These are phyloP conservation scores for Labeo calbasu DNA, from an alignment of 2,797 vertebrate species.

Conservation along the genomic window DNA sequence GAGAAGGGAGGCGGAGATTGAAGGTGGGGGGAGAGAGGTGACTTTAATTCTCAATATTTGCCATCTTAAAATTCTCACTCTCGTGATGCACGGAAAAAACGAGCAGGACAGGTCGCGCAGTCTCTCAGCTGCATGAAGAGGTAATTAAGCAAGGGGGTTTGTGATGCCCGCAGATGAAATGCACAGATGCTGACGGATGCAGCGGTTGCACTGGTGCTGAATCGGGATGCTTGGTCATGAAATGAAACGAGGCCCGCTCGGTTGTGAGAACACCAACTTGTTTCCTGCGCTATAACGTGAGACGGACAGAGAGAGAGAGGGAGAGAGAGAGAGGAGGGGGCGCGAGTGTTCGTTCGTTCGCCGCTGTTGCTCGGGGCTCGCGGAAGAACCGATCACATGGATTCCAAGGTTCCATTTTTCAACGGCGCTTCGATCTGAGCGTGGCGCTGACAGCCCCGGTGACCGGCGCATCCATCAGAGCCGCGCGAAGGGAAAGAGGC, in stretches of 20 bases:
- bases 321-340: conserved; percentile 20
- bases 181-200: conserved; percentile 17
- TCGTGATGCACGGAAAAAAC: conserved; percentile 22
- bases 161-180: background rate
- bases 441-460: conserved; percentile 73
- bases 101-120: background rate
- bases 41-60: conserved; percentile 59
- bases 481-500: conserved; percentile 61
- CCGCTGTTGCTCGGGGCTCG: conserved; percentile 72
- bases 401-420: conserved; percentile 65
- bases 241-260: conserved; percentile 38
- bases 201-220: conserved; percentile 25
- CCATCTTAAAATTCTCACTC: conserved; percentile 54
- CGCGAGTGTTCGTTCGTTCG: conserved; percentile 32
- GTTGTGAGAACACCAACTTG: conserved; percentile 56
- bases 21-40: conserved; percentile 53
- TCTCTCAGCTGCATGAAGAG: background rate
- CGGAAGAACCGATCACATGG: conserved; percentile 69
- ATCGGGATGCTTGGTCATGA: conserved; percentile 23
- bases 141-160: background rate
- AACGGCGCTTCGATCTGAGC: conserved; percentile 70
- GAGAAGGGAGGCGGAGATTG: conserved; percentile 63
- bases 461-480: conserved; percentile 73
- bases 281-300: conserved; percentile 65
- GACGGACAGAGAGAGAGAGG: conserved; percentile 42